These are phyloP conservation scores for Python bivittatus DNA, from an alignment of 2,113 vertebrate genomes.

Conservation along the genomic window DNA sequence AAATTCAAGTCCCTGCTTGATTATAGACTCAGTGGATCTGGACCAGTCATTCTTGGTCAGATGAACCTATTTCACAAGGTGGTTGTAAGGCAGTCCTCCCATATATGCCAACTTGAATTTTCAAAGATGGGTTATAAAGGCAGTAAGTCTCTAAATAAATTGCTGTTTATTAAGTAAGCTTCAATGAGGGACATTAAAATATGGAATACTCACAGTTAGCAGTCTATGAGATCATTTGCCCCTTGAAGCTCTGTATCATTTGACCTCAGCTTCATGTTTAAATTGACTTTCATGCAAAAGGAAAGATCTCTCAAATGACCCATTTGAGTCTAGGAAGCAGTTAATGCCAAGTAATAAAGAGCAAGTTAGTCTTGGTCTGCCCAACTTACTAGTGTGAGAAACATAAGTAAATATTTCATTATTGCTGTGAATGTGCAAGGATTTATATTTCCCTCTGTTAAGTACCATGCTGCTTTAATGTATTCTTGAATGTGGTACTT, in stretches of 20 bases:
- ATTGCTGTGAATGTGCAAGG: neutral
- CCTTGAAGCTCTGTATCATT: neutral
- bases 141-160: neutral
- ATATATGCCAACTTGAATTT: neutral
- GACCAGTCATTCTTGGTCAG: neutral
- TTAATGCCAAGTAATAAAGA: neutral
- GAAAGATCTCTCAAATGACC: neutral
- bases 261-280: neutral
- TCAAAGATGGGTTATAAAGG: neutral
- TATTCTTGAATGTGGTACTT: constrained; percentile 5
- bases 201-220: neutral
- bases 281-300: neutral
- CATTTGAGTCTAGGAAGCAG: neutral
- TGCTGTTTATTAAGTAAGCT: neutral
- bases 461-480: constrained; percentile 8
- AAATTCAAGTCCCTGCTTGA: neutral
- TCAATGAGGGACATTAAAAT: neutral
- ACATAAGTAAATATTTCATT: neutral
- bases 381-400: neutral
- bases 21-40: neutral
- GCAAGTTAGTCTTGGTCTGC: neutral
- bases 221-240: neutral
- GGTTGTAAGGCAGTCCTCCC: neutral
- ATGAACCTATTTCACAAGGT: neutral
- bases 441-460: neutral